Evolutionary conservation across 2,888 invertebrate species (phyloP).

Genomic region (Parnassius mnemosyne): DNA sequence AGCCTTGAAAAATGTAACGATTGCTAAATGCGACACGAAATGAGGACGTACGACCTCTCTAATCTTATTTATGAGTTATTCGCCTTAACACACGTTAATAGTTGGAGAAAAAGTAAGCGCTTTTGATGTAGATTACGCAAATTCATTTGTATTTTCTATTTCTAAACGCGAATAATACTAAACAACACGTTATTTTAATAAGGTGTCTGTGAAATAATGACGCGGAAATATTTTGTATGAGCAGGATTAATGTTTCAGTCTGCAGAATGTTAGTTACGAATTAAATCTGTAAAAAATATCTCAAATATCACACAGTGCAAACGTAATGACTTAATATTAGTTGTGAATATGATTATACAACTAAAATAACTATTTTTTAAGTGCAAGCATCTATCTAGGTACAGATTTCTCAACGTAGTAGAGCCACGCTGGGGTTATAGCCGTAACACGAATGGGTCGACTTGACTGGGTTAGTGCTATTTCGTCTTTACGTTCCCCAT

Average conservation of each 20-base stretch:
- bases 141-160: conserved; percentile 62
- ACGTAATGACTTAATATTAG: no score
- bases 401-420: no score
- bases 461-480: no score
- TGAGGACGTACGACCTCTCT: conserved; percentile 59
- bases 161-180: conserved; percentile 47
- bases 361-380: no score
- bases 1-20: conserved; percentile 64
- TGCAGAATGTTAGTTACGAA: conserved; percentile 21
- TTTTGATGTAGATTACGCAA: conserved; percentile 70
- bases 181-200: conserved; percentile 56
- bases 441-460: no score
- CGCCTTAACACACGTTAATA: conserved; percentile 67
- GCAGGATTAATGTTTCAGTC: conserved; percentile 43
- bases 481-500: no score
- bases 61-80: conserved; percentile 72
- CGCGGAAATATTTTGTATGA: conserved; percentile 44
- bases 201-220: conserved; percentile 43
- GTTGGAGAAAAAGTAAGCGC: conserved; percentile 56
- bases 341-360: no score
- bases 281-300: conserved; percentile 13
- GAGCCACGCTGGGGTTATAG: no score
- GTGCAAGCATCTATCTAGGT: no score
- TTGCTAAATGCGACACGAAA: conserved; percentile 67
- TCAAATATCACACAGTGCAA: no score